phyloP scores from a whole-genome alignment of 1,140 invertebrate species.

The Neodiprion virginianus region DNA sequence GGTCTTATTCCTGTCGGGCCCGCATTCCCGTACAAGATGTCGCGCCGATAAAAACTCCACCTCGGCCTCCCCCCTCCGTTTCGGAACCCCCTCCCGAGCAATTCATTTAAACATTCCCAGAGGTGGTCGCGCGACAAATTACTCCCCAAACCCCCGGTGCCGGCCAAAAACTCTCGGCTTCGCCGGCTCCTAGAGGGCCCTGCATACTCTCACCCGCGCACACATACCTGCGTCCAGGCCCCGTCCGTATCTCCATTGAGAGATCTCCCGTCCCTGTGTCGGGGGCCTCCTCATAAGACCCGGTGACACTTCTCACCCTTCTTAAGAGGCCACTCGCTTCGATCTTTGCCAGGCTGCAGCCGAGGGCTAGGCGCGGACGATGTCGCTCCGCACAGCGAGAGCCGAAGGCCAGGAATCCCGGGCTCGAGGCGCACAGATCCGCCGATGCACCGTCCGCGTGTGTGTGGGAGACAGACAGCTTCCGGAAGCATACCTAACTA shows the following conservation, averaged over 20 bases:
- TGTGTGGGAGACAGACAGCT: conserved; percentile 51
- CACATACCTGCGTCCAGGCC: conserved; percentile 2
- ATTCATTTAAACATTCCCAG: conserved; percentile 64
- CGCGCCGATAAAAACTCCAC: conserved; percentile 58
- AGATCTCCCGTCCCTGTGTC: conserved; percentile 40
- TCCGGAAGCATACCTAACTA: conserved; percentile 48
- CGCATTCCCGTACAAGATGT: conserved; percentile 64
- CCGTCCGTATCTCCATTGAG: conserved; percentile 53
- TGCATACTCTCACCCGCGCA: conserved; percentile 8
- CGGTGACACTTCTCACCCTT: conserved; percentile 51
- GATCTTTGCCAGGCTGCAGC: conserved; percentile 21
- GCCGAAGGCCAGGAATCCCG: background rate
- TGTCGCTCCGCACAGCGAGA: conserved; percentile 14
- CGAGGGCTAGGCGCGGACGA: background rate
- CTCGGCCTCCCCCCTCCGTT: conserved; percentile 25
- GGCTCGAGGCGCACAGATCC: background rate
- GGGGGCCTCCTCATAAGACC: conserved; percentile 34
- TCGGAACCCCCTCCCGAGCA: conserved; percentile 41
- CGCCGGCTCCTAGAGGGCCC: conserved; percentile 31
- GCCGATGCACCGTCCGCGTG: background rate
- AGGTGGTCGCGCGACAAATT: conserved; percentile 65
- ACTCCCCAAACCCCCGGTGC: conserved; percentile 54
- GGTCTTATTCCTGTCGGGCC: conserved; percentile 52
- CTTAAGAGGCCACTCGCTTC: conserved; percentile 40
- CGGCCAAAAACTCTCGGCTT: conserved; percentile 41